Conservation (phyloP, 2,113 vertebrate genomes). For the Dascyllus trimaculatus region DNA sequence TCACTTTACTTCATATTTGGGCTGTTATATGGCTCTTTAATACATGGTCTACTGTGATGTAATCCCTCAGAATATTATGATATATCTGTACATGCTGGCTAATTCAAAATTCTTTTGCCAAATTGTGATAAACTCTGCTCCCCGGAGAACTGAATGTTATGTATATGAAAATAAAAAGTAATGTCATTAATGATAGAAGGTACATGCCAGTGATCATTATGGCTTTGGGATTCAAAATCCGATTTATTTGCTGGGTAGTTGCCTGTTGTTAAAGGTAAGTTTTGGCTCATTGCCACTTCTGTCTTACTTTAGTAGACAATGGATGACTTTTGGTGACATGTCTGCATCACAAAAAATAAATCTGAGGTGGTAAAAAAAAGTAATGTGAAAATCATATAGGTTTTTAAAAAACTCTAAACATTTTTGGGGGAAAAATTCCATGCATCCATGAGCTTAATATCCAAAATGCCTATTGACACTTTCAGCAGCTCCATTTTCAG, state of each 20-base stretch:
- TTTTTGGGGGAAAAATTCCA: too few species aligned
- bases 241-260: neutral
- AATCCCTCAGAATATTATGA: neutral
- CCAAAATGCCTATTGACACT: too few species aligned
- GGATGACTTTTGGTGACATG: too few species aligned
- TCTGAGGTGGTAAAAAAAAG: too few species aligned
- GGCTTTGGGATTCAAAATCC: neutral
- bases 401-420: too few species aligned
- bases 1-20: neutral
- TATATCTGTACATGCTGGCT: neutral
- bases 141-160: neutral
- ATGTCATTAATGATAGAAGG: neutral
- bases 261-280: neutral
- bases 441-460: too few species aligned
- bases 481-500: too few species aligned
- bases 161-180: neutral
- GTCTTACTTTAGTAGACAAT: too few species aligned
- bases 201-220: neutral
- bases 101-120: neutral
- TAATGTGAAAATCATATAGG: too few species aligned
- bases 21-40: neutral
- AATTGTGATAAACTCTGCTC: neutral
- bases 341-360: too few species aligned
- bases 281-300: neutral
- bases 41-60: neutral